Percentiles rank a stretch among this genome's conserved stretches.
These are phyloP conservation scores for Pocillopora verrucosa DNA, from an alignment of 64 coral and sea anemone species.

Conservation along the genomic window DNA sequence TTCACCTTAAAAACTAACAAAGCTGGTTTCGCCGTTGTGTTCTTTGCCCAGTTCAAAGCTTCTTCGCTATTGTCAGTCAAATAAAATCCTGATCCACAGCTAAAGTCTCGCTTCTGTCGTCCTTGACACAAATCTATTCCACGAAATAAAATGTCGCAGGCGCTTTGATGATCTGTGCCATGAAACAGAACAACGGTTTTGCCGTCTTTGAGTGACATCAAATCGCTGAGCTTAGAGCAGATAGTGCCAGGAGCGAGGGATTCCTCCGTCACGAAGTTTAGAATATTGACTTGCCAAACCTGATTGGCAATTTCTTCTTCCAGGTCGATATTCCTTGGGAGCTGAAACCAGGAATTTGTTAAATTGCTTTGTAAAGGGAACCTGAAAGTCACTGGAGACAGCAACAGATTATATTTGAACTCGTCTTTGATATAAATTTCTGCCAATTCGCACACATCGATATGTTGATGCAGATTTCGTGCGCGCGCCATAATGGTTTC, in stretches of 20 bases:
- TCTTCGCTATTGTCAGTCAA: conserved; percentile 22
- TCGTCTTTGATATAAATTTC: conserved; percentile 29
- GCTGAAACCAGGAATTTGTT: conserved; percentile 7
- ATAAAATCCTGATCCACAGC: conserved; percentile 71
- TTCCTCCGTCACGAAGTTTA: conserved; percentile 27
- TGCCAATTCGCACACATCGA: conserved; percentile 31
- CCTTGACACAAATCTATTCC: conserved; percentile 59
- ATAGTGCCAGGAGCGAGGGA: neutral
- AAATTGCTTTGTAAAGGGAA: conserved; percentile 2
- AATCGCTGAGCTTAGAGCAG: neutral
- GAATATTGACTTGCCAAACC: neutral
- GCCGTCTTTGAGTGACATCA: neutral
- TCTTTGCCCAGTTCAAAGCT: conserved; percentile 29
- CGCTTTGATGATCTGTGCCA: conserved; percentile 78
- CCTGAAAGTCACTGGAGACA: neutral
- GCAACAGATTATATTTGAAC: conserved; percentile 27
- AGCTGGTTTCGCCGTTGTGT: conserved; percentile 53
- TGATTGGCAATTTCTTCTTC: neutral
- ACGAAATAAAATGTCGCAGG: conserved; percentile 31
- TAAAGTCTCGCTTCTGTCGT: conserved; percentile 65
- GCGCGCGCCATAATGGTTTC: neutral
- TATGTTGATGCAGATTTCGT: neutral
- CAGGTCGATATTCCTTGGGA: neutral
- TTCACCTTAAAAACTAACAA: conserved; percentile 57
- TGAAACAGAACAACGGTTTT: conserved; percentile 41